Evolutionary conservation across 23 tunicate genomes (phyloP).

Genomic region (Ciona savignyi): DNA sequence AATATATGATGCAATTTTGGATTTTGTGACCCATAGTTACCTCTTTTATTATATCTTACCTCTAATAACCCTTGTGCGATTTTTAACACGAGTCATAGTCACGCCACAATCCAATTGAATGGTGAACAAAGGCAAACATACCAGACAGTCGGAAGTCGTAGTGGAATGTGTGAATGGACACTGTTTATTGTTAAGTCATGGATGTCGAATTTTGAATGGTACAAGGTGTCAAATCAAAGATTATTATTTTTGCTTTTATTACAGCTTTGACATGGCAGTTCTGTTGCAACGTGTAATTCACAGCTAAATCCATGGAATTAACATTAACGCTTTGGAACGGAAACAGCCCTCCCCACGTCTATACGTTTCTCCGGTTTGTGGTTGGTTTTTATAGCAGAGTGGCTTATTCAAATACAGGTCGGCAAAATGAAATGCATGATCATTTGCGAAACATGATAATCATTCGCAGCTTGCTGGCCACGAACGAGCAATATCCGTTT

Average conservation of each 20-base stretch:
- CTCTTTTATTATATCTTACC: neutral
- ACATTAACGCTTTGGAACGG: neutral
- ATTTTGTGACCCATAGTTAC: neutral
- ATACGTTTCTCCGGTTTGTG: neutral
- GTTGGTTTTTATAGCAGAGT: too few species aligned
- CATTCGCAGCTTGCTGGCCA: too few species aligned
- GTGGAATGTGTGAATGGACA: neutral
- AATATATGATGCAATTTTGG: neutral
- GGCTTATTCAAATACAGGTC: too few species aligned
- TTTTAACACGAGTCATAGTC: neutral
- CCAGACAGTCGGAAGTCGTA: neutral
- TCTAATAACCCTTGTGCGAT: neutral
- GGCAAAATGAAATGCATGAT: too few species aligned
- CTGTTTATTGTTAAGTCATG: neutral
- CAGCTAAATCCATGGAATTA: neutral
- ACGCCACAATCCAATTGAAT: neutral
- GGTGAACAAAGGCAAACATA: neutral
- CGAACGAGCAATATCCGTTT: too few species aligned
- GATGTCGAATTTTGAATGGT: neutral
- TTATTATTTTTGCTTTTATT: too few species aligned
- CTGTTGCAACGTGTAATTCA: too few species aligned
- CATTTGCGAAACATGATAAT: too few species aligned
- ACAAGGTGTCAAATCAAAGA: neutral
- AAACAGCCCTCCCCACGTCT: neutral
- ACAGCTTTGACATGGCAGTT: too few species aligned